Evolutionary conservation across 2,113 vertebrate species (phyloP), one percentile per base, ranked within the genome.

Genomic region (Microcebus jonahi): DNA sequence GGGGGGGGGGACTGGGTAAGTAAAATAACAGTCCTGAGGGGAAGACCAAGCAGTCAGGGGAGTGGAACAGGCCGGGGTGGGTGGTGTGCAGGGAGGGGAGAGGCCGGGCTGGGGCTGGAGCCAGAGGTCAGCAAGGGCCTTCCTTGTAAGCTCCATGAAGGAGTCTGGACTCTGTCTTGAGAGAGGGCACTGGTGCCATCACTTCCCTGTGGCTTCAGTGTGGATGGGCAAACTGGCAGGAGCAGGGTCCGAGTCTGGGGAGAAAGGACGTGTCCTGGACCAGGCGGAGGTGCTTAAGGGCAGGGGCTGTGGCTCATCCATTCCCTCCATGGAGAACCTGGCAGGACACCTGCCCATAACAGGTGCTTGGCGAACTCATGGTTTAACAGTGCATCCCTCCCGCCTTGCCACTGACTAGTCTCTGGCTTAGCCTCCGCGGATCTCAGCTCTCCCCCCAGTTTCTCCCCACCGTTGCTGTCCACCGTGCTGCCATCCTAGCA

Each of bases 41-140:
- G 18, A 18, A 50, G 57, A n/a, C 18, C n/a, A 31, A 14, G 25
- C 2, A 21, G 63, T 7, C 59, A 25, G 8, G 6, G 6, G n/a
- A 57, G 36, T 2, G 2, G 3, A 8, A 2, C 1, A 5, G 2
- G 57, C 25, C 25, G 21, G 34, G 12, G 34, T 17, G 45, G 39
- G 70, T 73, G 61, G 59, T 12, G 39, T 25, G 14, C 42, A 55
- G 10, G 55, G 27, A 45, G 50, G 21, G 25, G 50, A 53, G 0
- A 10, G 2, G 45, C 10, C 5, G 1, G 61, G 6, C 11, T 27
- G 39, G 20, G 45, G 31, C 18, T 6, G 31, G 23, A 67, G 39
- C 29, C 55, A 39, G 42, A 67, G 39, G 67, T n/a, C 39, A 29
- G n/a, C 17, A 8, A 91, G 61, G 77, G 39, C 42, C 57, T 81